Base-by-base conservation (phyloP, 2,113 vertebrate genomes). In the Struthio camelus region DNA sequence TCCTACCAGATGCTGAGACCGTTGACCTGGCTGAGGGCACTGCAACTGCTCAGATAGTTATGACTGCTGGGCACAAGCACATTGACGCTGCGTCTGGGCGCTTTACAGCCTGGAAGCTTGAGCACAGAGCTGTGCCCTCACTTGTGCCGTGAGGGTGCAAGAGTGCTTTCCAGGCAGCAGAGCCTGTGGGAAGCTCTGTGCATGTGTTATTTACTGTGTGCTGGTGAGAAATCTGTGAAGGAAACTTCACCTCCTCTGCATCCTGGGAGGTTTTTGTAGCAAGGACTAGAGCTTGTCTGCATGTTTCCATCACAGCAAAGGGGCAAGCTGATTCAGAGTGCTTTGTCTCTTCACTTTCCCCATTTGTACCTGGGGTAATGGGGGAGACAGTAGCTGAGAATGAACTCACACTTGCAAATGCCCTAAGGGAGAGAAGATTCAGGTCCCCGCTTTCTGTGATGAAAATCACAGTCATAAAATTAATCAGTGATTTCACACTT, bases 381-480 rank as follows among this genome's bases (percentile, higher is more conserved):
- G 23, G 22, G 10, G 40, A 67, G 38, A 62, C 59, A 0, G 48
- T 58, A 67, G 78, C 58, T 40, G 76, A 91, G 87, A 80, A 56
- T 48, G 66, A 94, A 53, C 69, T 65, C 6, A 18, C 53, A 75
- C 76, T 67, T 94, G 82, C 69, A 89, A 27, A 15, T 93, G 70
- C 75, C 56, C 59, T 95, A 80, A 81, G 28, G 56, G 61, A 79
- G 17, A 61, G 53, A 66, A 67, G 61, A 79, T 96, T 95, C 77
- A 38, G 51, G 66, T 71, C 80, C 67, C 80, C 61, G 64, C 75
- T 48, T 94, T 96, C 95, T 96, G 85, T 67, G 80, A 90, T 77
- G 83, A 95, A 97, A 96, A 95, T 86, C 62, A 6, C 80, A 88
- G 93, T 84, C 91, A 89, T 84, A 85, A 94, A 97, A 96, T 86